Conservation (phyloP, 2,113 vertebrate species). For the Caranx melampygus region DNA sequence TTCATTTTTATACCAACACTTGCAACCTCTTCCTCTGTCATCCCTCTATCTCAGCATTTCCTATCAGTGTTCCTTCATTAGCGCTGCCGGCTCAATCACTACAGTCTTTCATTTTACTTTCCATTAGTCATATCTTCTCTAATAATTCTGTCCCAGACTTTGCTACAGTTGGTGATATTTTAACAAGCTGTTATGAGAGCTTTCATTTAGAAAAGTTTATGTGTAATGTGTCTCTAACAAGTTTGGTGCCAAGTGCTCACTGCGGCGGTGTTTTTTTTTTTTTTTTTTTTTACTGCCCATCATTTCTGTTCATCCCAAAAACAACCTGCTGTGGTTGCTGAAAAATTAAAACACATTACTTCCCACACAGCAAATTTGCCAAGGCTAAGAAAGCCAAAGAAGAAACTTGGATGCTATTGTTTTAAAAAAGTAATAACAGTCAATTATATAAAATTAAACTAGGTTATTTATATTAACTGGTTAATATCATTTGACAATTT, state of each 20-base stretch:
- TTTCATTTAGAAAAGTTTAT: not conserved
- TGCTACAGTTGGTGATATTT: conserved; percentile 14
- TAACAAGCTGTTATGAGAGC: conserved; percentile 2
- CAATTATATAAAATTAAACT: not conserved
- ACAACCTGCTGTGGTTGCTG: conserved; percentile 10
- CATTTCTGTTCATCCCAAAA: conserved; percentile 23
- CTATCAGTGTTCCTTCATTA: conserved; percentile 42
- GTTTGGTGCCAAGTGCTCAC: conserved; percentile 17
- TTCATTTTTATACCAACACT: conserved; percentile 26
- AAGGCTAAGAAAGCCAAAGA: not conserved
- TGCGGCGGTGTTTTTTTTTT: not conserved
- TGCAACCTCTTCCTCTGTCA: not conserved
- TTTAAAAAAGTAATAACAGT: conserved; percentile 1
- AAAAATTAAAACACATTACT: conserved; percentile 35
- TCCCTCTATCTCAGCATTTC: conserved; percentile 23
- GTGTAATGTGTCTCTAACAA: conserved; percentile 2
- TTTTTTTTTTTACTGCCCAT: not conserved
- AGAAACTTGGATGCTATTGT: too few species aligned
- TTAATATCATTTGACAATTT: conserved; percentile 9
- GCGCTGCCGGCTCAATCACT: not conserved
- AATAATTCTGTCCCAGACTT: conserved; percentile 4
- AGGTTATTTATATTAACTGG: conserved; percentile 13
- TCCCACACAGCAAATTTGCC: conserved; percentile 25
- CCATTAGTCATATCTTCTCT: conserved; percentile 23
- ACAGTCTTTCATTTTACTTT: conserved; percentile 15